phyloP scores from a whole-genome alignment of 2,797 vertebrate species.

The Salarias fasciatus region DNA sequence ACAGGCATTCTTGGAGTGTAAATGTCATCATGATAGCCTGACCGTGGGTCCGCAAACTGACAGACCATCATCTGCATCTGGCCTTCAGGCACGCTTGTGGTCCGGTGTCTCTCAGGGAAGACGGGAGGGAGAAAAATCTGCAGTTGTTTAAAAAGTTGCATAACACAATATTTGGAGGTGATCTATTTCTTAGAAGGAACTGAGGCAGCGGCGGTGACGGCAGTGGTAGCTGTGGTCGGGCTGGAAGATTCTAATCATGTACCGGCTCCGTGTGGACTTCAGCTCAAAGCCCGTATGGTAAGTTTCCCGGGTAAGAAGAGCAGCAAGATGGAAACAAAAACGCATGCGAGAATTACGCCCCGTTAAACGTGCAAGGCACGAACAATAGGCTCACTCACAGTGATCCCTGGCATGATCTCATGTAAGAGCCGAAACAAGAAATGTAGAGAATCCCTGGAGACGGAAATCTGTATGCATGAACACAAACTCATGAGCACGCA shows the following conservation, averaged over 20 bases:
- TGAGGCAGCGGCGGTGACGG: slow-evolving; percentile 58
- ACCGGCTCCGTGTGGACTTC: slow-evolving; percentile 41
- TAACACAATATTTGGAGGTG: slow-evolving; percentile 69
- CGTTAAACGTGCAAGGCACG: slow-evolving; percentile 12
- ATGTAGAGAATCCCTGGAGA: slow-evolving; percentile 33
- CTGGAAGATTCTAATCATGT: slow-evolving; percentile 62
- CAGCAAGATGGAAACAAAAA: slow-evolving; percentile 27
- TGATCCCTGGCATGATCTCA: slow-evolving; percentile 24
- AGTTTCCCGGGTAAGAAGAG: slow-evolving; percentile 27
- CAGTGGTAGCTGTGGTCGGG: slow-evolving; percentile 58
- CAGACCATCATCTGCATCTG: slow-evolving; percentile 76
- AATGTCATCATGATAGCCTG: slow-evolving; percentile 72
- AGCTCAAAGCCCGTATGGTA: slow-evolving; percentile 39
- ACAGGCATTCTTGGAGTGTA: slow-evolving; percentile 76
- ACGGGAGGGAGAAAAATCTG: slow-evolving; percentile 61
- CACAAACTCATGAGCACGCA: slow-evolving; percentile 21
- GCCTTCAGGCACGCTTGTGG: slow-evolving; percentile 76
- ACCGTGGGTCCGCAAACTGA: slow-evolving; percentile 74
- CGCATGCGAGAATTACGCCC: slow-evolving; percentile 17
- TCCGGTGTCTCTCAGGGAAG: slow-evolving; percentile 62
- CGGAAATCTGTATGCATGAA: slow-evolving; percentile 26
- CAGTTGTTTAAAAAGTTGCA: slow-evolving; percentile 72
- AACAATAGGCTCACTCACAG: slow-evolving; percentile 9
- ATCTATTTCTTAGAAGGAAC: slow-evolving; percentile 64
- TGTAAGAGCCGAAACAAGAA: slow-evolving; percentile 27